phyloP scores from a whole-genome alignment of 2,113 vertebrate species.

The Ellobius talpinus region DNA sequence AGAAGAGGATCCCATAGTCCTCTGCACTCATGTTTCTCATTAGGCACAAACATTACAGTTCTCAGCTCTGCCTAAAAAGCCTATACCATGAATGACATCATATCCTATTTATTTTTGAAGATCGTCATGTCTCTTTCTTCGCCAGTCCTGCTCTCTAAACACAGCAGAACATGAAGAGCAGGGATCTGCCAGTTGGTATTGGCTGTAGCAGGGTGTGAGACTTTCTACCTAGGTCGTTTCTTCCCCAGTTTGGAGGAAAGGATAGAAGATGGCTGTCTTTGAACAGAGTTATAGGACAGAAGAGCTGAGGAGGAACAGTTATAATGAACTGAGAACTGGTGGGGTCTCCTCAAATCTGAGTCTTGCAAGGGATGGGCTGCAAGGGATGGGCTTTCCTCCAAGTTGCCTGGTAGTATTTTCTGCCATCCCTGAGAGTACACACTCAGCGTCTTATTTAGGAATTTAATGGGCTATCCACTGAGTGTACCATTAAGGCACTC shows the following conservation, averaged over 20 bases:
- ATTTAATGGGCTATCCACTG: fast-evolving
- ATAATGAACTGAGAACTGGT: background rate
- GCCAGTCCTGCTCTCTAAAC: too few species aligned
- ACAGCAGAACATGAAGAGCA: fast-evolving
- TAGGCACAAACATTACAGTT: background rate
- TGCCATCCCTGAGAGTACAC: background rate
- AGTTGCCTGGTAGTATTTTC: background rate
- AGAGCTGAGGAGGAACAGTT: background rate
- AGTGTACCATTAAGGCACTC: background rate
- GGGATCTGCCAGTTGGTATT: too few species aligned
- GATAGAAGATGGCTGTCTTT: fast-evolving
- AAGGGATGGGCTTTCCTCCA: too few species aligned
- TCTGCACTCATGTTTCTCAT: background rate
- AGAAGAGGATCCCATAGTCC: background rate
- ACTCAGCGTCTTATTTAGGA: fast-evolving
- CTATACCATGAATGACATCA: too few species aligned
- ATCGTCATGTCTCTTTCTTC: background rate
- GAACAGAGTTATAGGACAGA: too few species aligned
- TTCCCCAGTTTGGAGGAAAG: background rate
- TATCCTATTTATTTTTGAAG: background rate
- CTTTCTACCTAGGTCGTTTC: too few species aligned
- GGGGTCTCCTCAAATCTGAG: background rate
- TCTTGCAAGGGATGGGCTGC: background rate
- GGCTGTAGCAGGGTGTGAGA: fast-evolving
- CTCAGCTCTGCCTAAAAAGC: background rate